Base-by-base conservation (phyloP, 1,140 invertebrate genomes). In the Anastatus disparis region DNA sequence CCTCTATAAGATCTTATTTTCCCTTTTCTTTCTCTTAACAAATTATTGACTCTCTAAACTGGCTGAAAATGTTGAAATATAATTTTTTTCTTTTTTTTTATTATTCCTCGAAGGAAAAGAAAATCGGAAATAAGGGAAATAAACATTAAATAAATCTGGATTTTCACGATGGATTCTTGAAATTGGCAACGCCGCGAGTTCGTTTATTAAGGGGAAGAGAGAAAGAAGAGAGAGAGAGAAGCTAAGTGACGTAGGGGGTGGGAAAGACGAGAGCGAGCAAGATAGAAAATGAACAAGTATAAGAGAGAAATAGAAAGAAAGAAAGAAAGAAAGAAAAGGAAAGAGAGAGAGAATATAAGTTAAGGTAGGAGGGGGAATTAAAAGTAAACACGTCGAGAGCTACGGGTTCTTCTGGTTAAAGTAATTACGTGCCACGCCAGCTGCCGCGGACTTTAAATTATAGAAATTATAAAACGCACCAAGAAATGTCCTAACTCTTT, bases 371-470 rank as follows among this genome's bases (percentile, higher is more conserved):
- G 76, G 78, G 81, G 77, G 77, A 83, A 82, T 83, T 81, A 82
- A 83, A 84, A 83, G 81, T 83, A 84, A 83, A 84, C 80, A 84
- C 77, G 77, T 79, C 72, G 73, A 77, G 76, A 79, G 77, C 81
- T 80, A 81, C 82, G 80, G 80, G 80, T 81, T 84, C 81, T 83
- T 84, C 81, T 82, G 84, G 83, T 85, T 84, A 83, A 82, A 85
- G 83, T 84, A 85, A 84, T 85, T 84, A 85, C 84, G 80, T 80
- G 81, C 78, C 78, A 78, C 83, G 80, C 83, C 84, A 84, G 84
- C 83, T 85, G 84, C 84, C 80, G 70, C 79, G 81, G 80, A 85
- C 80, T 84, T 85, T 84, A 84, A 85, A 85, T 84, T 85, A 84
- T 84, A 85, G 82, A 84, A 85, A 85, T 85, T 84, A 85, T 82